phyloP scores from a whole-genome alignment of 2,113 vertebrate genomes.

The Puffinus mauretanicus region DNA sequence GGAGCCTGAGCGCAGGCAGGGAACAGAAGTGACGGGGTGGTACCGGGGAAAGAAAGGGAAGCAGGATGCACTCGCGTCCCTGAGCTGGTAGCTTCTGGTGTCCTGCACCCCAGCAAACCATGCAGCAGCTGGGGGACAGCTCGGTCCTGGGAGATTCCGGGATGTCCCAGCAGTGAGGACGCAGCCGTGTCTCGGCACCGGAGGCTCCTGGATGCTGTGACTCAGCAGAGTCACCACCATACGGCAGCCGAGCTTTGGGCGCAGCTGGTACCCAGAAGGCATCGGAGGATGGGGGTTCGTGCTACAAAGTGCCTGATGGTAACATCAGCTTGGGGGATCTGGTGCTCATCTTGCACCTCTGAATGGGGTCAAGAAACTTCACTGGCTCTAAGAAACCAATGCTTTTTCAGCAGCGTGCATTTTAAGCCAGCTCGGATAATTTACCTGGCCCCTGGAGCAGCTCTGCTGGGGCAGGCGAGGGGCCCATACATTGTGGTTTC shows the following conservation, averaged over 20 bases:
- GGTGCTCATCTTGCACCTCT: background rate
- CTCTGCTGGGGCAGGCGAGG: background rate
- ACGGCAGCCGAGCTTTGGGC: background rate
- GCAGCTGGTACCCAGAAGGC: background rate
- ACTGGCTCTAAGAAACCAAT: background rate
- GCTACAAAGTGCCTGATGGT: background rate
- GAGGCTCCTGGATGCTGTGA: background rate
- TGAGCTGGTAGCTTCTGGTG: background rate
- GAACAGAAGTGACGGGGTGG: background rate
- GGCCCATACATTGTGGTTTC: accelerated
- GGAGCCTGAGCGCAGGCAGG: background rate
- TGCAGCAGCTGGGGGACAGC: background rate
- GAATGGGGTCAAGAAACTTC: background rate
- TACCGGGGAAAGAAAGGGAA: background rate
- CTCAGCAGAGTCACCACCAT: background rate
- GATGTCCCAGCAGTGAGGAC: background rate
- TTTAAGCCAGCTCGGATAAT: background rate
- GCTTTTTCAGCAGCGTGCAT: background rate
- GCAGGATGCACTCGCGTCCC: background rate
- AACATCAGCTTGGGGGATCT: background rate
- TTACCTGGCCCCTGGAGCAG: background rate
- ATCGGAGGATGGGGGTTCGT: background rate
- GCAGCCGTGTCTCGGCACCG: accelerated
- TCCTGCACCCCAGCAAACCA: background rate
- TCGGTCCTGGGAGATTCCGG: background rate